A percentile compares a stretch with the other conserved stretches of the same genome.
Conservation (phyloP, 2,113 vertebrate species). For the Protobothrops mucrosquamatus region DNA sequence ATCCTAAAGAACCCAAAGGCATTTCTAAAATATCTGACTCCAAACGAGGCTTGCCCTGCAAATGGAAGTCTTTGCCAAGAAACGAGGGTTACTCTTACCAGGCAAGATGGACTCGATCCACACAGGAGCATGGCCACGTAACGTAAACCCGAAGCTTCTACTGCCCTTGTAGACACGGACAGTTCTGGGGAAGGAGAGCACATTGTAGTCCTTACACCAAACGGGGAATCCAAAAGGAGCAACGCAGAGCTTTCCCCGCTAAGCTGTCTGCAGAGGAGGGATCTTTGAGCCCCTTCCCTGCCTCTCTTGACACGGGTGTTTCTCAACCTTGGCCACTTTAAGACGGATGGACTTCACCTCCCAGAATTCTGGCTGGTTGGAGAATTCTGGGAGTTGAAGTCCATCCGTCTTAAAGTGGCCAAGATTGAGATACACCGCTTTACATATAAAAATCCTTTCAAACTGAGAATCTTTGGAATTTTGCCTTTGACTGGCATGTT, state of each 20-base stretch:
- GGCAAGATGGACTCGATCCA: conserved; percentile 93
- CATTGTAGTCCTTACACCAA: not conserved
- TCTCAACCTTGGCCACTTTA: not conserved
- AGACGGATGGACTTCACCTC: not conserved
- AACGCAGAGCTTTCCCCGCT: not conserved
- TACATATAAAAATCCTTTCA: not conserved
- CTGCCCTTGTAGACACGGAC: conserved; percentile 93
- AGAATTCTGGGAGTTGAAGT: no score
- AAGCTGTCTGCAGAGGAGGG: not conserved
- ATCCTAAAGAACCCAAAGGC: no score
- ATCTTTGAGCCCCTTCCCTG: not conserved
- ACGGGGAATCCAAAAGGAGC: not conserved
- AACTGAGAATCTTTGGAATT: not conserved
- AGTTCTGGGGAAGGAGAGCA: conserved; percentile 69
- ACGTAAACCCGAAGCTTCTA: conserved; percentile 93
- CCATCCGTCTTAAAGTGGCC: no score
- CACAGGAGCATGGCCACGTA: conserved; percentile 93
- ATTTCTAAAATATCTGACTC: not conserved
- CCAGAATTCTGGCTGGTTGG: not conserved
- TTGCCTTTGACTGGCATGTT: not conserved
- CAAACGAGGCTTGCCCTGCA: not conserved
- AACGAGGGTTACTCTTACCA: conserved; percentile 71
- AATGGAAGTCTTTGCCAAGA: not conserved
- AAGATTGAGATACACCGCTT: not conserved
- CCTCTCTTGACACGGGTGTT: no score